Evolutionary conservation across 2,888 invertebrate species (phyloP), one percentile per base, ranked within the genome.

Genomic region (Trichacis sp.): DNA sequence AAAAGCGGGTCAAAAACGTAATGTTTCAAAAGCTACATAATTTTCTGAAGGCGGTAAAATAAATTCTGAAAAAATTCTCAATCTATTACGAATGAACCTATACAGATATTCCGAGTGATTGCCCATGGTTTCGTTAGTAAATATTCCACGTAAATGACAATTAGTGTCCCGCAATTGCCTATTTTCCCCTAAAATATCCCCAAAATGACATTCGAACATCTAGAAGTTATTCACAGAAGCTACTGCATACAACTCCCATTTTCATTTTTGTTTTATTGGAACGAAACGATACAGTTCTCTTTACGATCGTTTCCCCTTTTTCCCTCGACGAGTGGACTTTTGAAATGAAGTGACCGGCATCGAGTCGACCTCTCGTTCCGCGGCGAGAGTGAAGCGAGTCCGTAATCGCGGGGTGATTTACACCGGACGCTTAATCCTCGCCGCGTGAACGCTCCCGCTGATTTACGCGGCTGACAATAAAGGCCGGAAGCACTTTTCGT

Each of bases 361-460:
- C 50, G 60, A 63, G 65, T 64, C 64, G 59, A 42, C 55, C 56
- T 55, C 65, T 56, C 62, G 57, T 53, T 58, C 49, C 57, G 64
- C 54, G 58, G 48, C 47, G 63, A 70, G 70, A 72, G 69, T 68
- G 69, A 74, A 72, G 72, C 71, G 69, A 73, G 71, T 73, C 68
- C 71, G 75, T 75, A 74, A 73, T 75, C 73, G 73, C 72, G 58
- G 57, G 69, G 71, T 75, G 75, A 75, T 75, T 75, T 75, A 74
- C 73, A 72, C 70, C 68, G 65, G 70, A 67, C 70, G 72, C 71
- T 75, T 75, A 75, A 74, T 75, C 75, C 73, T 64, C 65, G 69
- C 65, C 51, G 69, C 64, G 70, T 62, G 66, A 68, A 68, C 68
- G 66, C 60, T 67, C 67, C 56, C 48, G 71, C 74, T 75, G 75